Conservation (phyloP, 2,797 vertebrate genomes). For the Sebastes melanostomus region DNA sequence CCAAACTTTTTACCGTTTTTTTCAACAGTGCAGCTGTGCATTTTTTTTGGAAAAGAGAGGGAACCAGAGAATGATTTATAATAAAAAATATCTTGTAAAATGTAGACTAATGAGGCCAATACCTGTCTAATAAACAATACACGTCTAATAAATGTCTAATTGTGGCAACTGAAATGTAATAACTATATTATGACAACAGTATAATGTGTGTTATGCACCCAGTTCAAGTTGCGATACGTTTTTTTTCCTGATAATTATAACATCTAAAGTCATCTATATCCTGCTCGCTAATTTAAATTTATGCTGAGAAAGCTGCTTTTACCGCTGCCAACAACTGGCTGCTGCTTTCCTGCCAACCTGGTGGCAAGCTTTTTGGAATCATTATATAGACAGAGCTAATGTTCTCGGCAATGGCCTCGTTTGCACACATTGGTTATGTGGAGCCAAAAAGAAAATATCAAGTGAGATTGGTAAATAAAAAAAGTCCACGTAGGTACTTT, state of each 20-base stretch:
- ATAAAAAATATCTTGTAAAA: not conserved
- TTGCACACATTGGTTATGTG: not conserved
- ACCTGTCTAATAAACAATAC: not conserved
- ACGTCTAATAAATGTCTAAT: not conserved
- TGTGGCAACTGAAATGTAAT: not conserved
- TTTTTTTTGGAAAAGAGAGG: not conserved
- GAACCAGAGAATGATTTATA: not conserved
- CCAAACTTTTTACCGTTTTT: too few species aligned
- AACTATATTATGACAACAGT: not conserved
- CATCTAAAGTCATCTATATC: conserved; percentile 30
- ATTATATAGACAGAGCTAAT: conserved; percentile 33
- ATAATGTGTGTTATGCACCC: not conserved
- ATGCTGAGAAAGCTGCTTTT: conserved; percentile 36
- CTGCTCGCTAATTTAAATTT: conserved; percentile 37
- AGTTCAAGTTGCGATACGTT: not conserved
- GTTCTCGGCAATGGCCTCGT: conserved; percentile 25
- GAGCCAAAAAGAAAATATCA: not conserved
- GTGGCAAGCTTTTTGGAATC: conserved; percentile 31
- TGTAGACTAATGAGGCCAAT: not conserved
- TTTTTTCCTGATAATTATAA: conserved; percentile 23
- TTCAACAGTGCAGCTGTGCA: not conserved
- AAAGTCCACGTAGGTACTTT: not conserved
- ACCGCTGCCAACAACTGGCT: conserved; percentile 18
- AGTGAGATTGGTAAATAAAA: conserved; percentile 2
- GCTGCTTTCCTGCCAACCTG: conserved; percentile 46